Base-by-base conservation (phyloP, 1,140 invertebrate genomes). In the Aphaenogaster floridana region DNA sequence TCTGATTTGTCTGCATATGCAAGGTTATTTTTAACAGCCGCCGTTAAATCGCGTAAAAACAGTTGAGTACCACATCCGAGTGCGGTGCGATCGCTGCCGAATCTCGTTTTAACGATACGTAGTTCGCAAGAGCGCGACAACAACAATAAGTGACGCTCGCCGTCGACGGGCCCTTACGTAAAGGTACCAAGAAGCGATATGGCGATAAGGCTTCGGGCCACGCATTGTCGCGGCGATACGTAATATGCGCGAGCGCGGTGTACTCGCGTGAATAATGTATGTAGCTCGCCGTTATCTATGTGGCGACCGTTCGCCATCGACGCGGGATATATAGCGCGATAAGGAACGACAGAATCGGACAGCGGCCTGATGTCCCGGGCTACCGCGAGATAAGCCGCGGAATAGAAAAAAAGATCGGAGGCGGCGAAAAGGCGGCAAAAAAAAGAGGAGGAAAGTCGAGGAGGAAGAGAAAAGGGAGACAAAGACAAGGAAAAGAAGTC, bases 261-360 rank as follows among this genome's bases (percentile, higher is more conserved):
- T 36, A 93, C 89, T 64, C 61, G 63, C 71, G 86, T 94, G 93
- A 94, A 94, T 94, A 94, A 94, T 94, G 93, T 88, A 94, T 94
- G 93, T 88, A 89, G 88, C 68, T 86, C 64, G 86, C 72, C 66
- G 90, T 93, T 94, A 93, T 94, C 91, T 86, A 57, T 42, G 66
- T 68, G 15, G 78, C 88, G 76, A 89, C 87, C 86, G 74, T 79
- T 88, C 59, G 54, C 81, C 88, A 89, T 91, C 89, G 91, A 89
- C 86, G 71, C 81, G 81, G 89, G 76, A 91, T 89, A 87, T 86
- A 87, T 89, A 91, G 83, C 81, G 77, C 76, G 92, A 91, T 88
- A 90, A 90, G 83, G 71, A 81, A 63, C 80, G 80, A 74, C 81
- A 42, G 84, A 87, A 80, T 79, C 84, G 87, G 68, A 88, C 86